A percentile compares a stretch with the other conserved stretches of the same genome.
Conservation (phyloP, 35 echinoderm and acorn worm genomes). For the Hemicentrotus pulcherrimus region DNA sequence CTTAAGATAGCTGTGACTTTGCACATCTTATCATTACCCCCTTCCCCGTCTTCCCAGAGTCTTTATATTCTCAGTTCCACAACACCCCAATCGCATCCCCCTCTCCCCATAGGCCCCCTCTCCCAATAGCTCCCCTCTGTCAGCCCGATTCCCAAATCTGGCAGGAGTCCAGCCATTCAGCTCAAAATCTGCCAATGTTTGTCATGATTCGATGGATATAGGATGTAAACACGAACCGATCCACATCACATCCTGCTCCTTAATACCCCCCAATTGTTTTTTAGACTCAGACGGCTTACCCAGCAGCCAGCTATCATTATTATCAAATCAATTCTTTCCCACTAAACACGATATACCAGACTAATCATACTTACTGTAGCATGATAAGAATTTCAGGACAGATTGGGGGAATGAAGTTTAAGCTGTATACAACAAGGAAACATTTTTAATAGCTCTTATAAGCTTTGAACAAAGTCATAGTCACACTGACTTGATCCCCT, state of each 20-base stretch:
- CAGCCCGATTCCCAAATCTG: neutral
- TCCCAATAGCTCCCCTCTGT: neutral
- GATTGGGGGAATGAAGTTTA: neutral
- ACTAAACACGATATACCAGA: neutral
- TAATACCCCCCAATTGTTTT: neutral
- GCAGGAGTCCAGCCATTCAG: neutral
- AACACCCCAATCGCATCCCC: too few species aligned
- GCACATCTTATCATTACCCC: too few species aligned
- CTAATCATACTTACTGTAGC: neutral
- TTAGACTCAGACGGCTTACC: neutral
- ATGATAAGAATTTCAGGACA: neutral
- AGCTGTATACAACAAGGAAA: neutral
- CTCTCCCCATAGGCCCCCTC: too few species aligned
- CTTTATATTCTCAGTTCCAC: too few species aligned
- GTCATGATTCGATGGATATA: neutral
- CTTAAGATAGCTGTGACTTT: too few species aligned
- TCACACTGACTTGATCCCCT: neutral
- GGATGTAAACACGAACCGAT: neutral
- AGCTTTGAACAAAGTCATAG: neutral
- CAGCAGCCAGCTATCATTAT: neutral
- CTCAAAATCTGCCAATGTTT: neutral
- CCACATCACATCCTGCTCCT: neutral
- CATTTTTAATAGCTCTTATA: neutral
- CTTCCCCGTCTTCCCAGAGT: too few species aligned
- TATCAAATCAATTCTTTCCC: neutral